Percentiles rank a stretch among this genome's conserved stretches.
Evolutionary conservation across 2,113 vertebrate genomes (phyloP).

Genomic region (Corapipo altera): DNA sequence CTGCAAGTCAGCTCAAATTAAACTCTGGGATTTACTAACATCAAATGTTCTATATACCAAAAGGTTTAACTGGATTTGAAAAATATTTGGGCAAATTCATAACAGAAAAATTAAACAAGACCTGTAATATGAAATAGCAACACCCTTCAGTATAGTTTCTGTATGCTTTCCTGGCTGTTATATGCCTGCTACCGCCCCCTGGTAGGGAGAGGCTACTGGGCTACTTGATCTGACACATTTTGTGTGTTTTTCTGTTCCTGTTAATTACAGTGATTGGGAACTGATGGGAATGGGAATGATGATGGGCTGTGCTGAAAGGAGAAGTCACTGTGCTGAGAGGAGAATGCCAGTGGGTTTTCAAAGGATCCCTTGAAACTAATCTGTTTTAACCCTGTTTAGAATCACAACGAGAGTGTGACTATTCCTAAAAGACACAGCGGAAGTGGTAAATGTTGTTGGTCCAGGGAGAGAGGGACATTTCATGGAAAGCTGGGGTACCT

Average conservation of each 20-base stretch:
- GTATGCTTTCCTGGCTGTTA: neutral
- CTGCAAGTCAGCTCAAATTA: neutral
- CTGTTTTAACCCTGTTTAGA: neutral
- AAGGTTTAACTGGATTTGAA: neutral
- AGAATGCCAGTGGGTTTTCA: neutral
- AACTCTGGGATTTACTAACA: neutral
- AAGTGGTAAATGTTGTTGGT: neutral
- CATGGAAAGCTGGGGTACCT: neutral
- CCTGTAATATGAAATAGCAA: neutral
- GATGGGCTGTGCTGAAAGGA: neutral
- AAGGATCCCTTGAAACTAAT: neutral
- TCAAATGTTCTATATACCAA: neutral
- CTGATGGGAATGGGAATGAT: neutral
- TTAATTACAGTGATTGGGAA: neutral
- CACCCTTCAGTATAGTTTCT: neutral
- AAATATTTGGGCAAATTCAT: neutral
- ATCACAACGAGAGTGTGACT: rapidly evolving
- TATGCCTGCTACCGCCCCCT: neutral
- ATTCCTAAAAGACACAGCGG: neutral
- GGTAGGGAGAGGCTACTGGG: neutral
- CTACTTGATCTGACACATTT: neutral
- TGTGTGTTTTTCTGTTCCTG: neutral
- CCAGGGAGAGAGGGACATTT: neutral
- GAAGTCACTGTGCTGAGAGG: neutral
- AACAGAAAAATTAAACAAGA: neutral